Conservation (phyloP, 2,888 invertebrate species). For the Melitaea athalia region DNA sequence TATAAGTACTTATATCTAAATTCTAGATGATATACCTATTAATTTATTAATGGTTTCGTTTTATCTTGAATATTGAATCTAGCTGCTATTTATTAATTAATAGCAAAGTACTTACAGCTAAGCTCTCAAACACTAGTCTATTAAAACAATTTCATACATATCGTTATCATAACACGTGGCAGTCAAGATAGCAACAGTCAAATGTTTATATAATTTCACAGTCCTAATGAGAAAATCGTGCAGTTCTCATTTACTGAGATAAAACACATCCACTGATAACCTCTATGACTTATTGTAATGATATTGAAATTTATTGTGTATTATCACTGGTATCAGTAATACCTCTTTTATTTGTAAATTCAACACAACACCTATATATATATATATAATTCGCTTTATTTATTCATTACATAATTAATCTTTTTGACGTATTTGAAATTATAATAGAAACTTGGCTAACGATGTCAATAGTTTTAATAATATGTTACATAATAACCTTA, state of each 20-base stretch:
- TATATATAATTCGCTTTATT: no score
- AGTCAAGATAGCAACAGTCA: conserved; percentile 27
- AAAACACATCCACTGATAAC: conserved; percentile 19
- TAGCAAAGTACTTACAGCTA: not conserved
- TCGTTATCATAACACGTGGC: conserved; percentile 26
- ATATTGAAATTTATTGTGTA: conserved; percentile 12
- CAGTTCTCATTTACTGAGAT: conserved; percentile 25
- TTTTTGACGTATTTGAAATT: no score
- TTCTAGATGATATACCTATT: no score
- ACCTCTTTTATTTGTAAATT: not conserved
- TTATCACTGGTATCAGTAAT: not conserved
- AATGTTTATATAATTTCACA: conserved; percentile 15
- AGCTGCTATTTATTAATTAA: not conserved
- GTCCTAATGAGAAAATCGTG: conserved; percentile 28
- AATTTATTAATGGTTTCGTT: no score
- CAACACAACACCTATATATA: no score
- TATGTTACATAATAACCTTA: no score
- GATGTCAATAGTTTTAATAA: no score
- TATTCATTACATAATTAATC: no score
- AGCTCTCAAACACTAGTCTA: not conserved
- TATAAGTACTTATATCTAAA: no score
- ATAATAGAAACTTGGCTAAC: no score
- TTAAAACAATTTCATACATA: not conserved
- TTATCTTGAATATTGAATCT: not conserved
- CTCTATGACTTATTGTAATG: conserved; percentile 21